These are phyloP conservation scores for Channa maculata DNA, from an alignment of 2,113 vertebrate genomes.

Conservation along the genomic window DNA sequence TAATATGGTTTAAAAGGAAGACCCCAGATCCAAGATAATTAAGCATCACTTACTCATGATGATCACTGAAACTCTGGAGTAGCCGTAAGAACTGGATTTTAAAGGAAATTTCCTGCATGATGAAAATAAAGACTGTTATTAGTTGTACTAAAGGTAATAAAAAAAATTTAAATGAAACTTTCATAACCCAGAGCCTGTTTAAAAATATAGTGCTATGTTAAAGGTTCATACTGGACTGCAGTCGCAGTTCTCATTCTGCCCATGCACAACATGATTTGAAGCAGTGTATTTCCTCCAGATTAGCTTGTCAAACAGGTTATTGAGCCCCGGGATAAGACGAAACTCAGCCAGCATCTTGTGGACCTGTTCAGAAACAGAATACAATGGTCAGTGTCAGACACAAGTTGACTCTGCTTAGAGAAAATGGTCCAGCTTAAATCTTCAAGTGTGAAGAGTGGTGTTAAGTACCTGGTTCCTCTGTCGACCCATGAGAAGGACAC, in stretches of 20 bases:
- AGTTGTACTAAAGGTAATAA: background rate
- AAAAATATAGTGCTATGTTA: background rate
- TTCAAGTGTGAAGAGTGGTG: background rate
- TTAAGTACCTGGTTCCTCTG: conserved; percentile 94
- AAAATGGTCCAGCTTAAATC: background rate
- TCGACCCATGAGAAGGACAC: conserved; percentile 96
- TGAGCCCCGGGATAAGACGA: conserved; percentile 95
- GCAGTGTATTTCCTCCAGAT: conserved; percentile 98
- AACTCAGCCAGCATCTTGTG: conserved; percentile 99
- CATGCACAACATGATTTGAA: conserved; percentile 92
- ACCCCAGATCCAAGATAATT: background rate
- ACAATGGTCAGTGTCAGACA: background rate
- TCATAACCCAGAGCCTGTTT: background rate
- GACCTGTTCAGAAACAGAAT: conserved; percentile 83
- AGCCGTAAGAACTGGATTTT: conserved; percentile 98
- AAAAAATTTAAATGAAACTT: background rate
- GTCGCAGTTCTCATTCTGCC: conserved; percentile 98
- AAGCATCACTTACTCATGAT: conserved; percentile 92
- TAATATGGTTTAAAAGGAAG: background rate
- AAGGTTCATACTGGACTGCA: conserved; percentile 90
- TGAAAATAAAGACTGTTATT: conserved; percentile 2
- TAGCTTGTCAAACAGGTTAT: conserved; percentile 98
- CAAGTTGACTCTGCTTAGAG: background rate
- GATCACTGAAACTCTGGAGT: conserved; percentile 98
- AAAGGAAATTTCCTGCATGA: conserved; percentile 93